Percentiles rank a stretch among this genome's conserved stretches.
Conservation (phyloP, 2,113 vertebrate species). For the Anoura caudifer region DNA sequence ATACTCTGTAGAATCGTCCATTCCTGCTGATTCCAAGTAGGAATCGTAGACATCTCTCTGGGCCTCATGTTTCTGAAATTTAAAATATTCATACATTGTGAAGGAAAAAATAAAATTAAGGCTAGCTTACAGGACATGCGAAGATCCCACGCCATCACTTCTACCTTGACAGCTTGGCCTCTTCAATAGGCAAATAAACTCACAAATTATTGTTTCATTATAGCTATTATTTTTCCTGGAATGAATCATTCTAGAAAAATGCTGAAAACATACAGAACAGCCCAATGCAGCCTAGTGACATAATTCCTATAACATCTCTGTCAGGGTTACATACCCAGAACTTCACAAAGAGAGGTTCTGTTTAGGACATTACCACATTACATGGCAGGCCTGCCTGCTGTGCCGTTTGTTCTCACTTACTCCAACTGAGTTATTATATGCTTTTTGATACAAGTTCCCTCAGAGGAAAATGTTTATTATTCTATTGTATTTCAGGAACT, state of each 20-base stretch:
- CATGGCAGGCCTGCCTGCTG: background rate
- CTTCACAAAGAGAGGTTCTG: background rate
- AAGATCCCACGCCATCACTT: background rate
- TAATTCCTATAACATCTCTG: background rate
- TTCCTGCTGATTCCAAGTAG: background rate
- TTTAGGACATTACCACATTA: background rate
- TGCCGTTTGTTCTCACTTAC: background rate
- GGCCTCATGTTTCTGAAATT: background rate
- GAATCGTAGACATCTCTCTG: background rate
- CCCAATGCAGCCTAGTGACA: background rate
- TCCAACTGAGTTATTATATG: background rate
- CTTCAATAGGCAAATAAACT: conserved; percentile 4
- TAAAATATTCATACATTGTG: background rate
- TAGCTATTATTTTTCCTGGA: conserved; percentile 23
- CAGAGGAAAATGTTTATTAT: background rate
- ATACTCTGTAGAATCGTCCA: background rate
- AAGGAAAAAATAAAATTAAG: conserved; percentile 16
- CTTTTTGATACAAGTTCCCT: background rate
- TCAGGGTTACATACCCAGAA: background rate
- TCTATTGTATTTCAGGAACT: conserved; percentile 12
- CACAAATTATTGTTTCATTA: background rate
- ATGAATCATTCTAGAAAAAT: background rate
- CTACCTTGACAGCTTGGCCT: background rate
- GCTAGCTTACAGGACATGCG: background rate
- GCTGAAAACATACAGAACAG: background rate